Base-by-base conservation (phyloP, 2,797 vertebrate genomes). In the Balearica regulorum region DNA sequence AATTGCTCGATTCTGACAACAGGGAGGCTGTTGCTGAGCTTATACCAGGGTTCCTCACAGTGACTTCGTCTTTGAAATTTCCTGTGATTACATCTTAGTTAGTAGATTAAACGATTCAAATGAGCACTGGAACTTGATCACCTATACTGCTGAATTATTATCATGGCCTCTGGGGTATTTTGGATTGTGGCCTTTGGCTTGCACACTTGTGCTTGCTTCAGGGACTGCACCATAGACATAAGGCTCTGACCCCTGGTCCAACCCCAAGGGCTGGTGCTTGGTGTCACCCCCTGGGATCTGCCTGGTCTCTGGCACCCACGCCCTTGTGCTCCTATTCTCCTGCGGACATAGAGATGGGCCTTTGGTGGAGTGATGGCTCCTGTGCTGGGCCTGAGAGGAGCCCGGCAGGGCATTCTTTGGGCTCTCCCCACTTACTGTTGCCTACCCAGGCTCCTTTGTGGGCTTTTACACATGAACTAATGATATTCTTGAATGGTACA, bases 231-330 rank as follows among this genome's bases (percentile, higher is more conserved):
- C 15, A 37, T 0, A 1, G 33, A 9, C 24, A 9, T 37, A 31
- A 57, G 35, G 18, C 16, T 46, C 76, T 83, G 33, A 62, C 5
- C 1, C 1, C 29, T 53, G 16, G 1, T 66, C 26, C 29, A 58
- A 20, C 8, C 16, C 35, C 14, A 66, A 46, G 51, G 24, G 7
- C 33, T 87, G 68, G 11, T 0, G 0, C 13, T 31, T 64, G 10
- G 3, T 66, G 51, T 39, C 35, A 11, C 14, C 57, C 9, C 18
- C 21, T 76, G 0, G 0, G 18, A 5, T 72, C 20, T 82, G 17
- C 66, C 16, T 53, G 37, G 11, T 69, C 37, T 24, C 29, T 54
- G 43, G 16, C 39, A 80, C 33, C 11, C 54, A 69, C 13, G 6
- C 14, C 13, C 21, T n/a, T 3, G 0, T 37, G 31, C 44, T 81